Base-by-base conservation (phyloP, 2,797 vertebrate species). In the Pseudopleuronectes americanus region DNA sequence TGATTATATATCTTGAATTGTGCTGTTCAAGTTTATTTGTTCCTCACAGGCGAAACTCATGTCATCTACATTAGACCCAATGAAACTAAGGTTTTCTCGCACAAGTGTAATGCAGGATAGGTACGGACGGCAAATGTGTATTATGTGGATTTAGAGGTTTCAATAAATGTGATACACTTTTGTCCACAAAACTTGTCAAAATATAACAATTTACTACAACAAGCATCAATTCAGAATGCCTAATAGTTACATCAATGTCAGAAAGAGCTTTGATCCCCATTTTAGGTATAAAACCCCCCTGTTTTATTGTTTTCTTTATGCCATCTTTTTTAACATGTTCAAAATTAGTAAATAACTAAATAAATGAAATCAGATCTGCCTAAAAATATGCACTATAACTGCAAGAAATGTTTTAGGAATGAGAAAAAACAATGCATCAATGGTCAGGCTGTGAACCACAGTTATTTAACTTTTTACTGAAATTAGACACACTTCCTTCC, bases 401-500 rank as follows among this genome's bases (percentile, higher is more conserved):
- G 49, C 2, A 54, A 51, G 52, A 74, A 62, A 16, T 45, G 0
- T 70, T 71, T 68, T 31, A 43, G 0, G 17, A 26, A 10, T 13
- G 6, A 56, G 7, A 43, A 74, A 62, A 45, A 51, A 57, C 19
- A 65, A 63, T 43, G 54, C 54, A 57, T 82, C 41, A 55, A 26
- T 56, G 36, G 47, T 33, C 12, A 60, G 4, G 36, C 64, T 73
- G 60, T 72, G 68, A 83, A 72, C 48, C 28, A 45, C 16, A 55
- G 41, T 84, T 74, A 62, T 77, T 74, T 68, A 43, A 80, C 31
- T 65, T 80, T 73, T 74, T 36, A 58, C 33, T 51, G 16, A 74
- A 68, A 77, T 71, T 41, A 79, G 57, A 77, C 48, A 75, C 31
- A 60, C 19, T 49, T 57, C 36, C 55, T 60, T 54, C 13, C 73